A percentile compares a stretch with the other conserved stretches of the same genome.
Conservation (phyloP, 2,113 vertebrate genomes). For the Fregetta grallaria region DNA sequence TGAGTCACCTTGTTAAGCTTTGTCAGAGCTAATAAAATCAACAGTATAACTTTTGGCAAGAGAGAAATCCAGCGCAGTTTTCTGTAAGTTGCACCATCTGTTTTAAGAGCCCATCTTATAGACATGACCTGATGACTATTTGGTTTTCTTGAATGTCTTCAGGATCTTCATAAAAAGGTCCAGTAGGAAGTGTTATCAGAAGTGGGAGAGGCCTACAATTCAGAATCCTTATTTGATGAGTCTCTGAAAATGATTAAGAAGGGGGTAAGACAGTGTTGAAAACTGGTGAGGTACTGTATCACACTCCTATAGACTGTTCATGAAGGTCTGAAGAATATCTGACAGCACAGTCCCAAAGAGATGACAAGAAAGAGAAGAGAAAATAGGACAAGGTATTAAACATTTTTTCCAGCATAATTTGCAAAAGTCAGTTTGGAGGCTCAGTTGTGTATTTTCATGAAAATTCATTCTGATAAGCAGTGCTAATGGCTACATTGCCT, state of each 20-base stretch:
- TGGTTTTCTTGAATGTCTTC: not conserved
- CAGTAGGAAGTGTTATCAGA: not conserved
- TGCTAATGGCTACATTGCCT: not conserved
- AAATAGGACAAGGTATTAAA: not conserved
- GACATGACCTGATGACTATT: not conserved
- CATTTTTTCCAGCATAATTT: not conserved
- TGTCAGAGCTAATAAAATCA: slow-evolving; percentile 48
- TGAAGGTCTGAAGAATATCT: not conserved
- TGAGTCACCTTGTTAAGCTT: slow-evolving; percentile 27
- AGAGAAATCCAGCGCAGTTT: not conserved
- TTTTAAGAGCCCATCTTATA: not conserved
- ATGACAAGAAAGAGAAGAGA: not conserved
- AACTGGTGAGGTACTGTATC: not conserved
- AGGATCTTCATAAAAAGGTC: not conserved
- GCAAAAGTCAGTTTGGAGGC: not conserved
- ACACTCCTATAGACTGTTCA: not conserved
- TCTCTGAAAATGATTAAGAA: not conserved
- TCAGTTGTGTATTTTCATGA: not conserved
- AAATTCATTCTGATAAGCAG: not conserved
- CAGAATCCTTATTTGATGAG: not conserved
- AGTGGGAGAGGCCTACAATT: not conserved
- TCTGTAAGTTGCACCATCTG: not conserved
- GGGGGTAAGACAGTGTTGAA: not conserved
- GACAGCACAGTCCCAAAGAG: not conserved
- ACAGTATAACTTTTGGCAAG: not conserved